A percentile compares a stretch with the other conserved stretches of the same genome.
phyloP scores from a whole-genome alignment of 2,797 vertebrate genomes.

The Merluccius polli region DNA sequence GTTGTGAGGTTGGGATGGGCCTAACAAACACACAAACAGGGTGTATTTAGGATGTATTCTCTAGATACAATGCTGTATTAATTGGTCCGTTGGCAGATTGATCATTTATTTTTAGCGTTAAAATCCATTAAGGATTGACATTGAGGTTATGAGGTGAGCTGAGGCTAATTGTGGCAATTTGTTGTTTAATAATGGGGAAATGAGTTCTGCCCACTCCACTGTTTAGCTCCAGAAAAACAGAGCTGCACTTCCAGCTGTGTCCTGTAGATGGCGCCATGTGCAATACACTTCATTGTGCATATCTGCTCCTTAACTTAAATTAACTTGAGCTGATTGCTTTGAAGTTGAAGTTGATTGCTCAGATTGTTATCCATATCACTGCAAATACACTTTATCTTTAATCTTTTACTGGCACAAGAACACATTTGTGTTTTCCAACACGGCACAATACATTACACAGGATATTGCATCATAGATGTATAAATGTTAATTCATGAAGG shows the following conservation, averaged over 20 bases:
- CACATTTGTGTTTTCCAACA: neutral
- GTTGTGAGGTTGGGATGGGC: neutral
- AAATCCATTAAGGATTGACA: neutral
- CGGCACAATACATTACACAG: neutral
- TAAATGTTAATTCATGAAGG: neutral
- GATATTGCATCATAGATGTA: neutral
- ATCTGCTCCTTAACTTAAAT: conserved; percentile 32
- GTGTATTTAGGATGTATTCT: neutral
- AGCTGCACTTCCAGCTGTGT: conserved; percentile 55
- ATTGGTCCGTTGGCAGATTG: conserved; percentile 3
- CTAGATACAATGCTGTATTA: neutral
- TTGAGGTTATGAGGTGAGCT: neutral
- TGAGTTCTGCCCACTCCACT: conserved; percentile 2
- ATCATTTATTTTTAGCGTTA: neutral
- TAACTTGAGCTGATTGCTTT: too few relatives aligned
- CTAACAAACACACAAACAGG: neutral
- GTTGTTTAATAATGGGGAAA: neutral
- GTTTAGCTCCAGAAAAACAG: conserved; percentile 25
- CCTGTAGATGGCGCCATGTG: conserved; percentile 55
- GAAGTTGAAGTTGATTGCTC: conserved; percentile 26
- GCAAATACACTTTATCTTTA: neutral
- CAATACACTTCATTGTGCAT: conserved; percentile 38
- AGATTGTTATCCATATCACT: conserved; percentile 34
- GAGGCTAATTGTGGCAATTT: neutral
- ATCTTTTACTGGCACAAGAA: neutral